Conservation (phyloP, 1,140 invertebrate genomes). For the Nasonia longicornis region DNA sequence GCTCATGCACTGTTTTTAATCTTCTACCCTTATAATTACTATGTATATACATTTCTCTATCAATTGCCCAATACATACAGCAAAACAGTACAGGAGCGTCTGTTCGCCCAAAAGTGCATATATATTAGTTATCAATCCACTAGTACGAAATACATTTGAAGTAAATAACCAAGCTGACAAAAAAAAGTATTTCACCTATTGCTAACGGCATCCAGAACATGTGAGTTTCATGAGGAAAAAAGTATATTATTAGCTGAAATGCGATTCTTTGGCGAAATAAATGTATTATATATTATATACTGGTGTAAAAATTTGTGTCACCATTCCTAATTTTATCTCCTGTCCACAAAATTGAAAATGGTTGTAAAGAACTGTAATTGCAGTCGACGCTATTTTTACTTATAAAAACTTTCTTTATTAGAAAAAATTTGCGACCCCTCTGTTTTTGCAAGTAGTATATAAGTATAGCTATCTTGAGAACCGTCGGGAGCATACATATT, state of each 20-base stretch:
- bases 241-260: conserved; percentile 39
- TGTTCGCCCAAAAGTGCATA: conserved; percentile 26
- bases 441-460: background rate
- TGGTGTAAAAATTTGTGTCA: background rate
- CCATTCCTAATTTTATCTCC: background rate
- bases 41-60: conserved; percentile 45
- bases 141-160: conserved; percentile 39
- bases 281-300: conserved; percentile 41
- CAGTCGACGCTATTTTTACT: background rate
- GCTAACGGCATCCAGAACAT: conserved; percentile 25
- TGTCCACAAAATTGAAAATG: background rate
- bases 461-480: no score
- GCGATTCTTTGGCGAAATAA: conserved; percentile 44
- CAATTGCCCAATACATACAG: conserved; percentile 28
- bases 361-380: no score
- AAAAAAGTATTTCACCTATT: conserved; percentile 36
- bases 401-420: background rate
- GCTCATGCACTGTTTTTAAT: conserved; percentile 45
- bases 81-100: conserved; percentile 32
- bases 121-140: conserved; percentile 29
- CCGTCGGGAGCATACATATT: no score
- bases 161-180: conserved; percentile 22
- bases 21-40: conserved; percentile 39
- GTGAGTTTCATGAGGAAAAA: conserved; percentile 35
- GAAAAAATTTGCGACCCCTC: background rate